Evolutionary conservation across 2,797 vertebrate genomes (phyloP).

Genomic region (Pogoniulus pusillus): DNA sequence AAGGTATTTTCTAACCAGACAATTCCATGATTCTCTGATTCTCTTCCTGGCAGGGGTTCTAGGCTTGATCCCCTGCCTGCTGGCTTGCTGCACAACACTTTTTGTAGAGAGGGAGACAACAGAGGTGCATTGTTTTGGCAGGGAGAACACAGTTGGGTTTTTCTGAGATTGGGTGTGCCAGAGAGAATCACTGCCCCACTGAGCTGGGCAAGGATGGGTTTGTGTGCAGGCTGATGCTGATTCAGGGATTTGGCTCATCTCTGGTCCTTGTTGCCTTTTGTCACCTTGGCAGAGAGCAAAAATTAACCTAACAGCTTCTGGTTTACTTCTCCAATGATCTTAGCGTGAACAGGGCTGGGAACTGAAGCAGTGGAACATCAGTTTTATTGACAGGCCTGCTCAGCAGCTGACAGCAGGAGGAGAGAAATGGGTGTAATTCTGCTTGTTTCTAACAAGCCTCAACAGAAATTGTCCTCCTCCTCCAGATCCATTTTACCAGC

Average conservation of each 20-base stretch:
- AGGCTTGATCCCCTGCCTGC: neutral
- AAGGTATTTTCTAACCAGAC: no score
- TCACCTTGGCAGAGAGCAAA: neutral
- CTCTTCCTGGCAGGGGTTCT: neutral
- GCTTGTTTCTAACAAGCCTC: neutral
- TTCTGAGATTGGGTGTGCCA: neutral
- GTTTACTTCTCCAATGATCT: neutral
- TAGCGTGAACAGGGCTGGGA: neutral
- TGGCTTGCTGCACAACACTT: neutral
- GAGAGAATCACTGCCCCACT: neutral
- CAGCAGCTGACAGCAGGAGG: neutral
- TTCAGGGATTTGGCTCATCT: neutral
- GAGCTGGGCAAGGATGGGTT: neutral
- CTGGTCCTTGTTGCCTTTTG: neutral
- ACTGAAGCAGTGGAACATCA: neutral
- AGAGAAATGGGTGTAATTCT: neutral
- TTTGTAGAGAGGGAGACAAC: neutral
- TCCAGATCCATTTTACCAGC: neutral
- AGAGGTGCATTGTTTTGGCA: neutral
- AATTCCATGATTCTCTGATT: no score
- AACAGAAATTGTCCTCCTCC: neutral
- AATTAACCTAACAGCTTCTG: constrained; percentile 1
- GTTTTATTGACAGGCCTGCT: neutral
- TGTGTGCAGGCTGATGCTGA: neutral
- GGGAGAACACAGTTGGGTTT: neutral